phyloP scores from a whole-genome alignment of 37 sponge, comb jelly and placozoan genomes.

The Chondrosia reniformis region DNA sequence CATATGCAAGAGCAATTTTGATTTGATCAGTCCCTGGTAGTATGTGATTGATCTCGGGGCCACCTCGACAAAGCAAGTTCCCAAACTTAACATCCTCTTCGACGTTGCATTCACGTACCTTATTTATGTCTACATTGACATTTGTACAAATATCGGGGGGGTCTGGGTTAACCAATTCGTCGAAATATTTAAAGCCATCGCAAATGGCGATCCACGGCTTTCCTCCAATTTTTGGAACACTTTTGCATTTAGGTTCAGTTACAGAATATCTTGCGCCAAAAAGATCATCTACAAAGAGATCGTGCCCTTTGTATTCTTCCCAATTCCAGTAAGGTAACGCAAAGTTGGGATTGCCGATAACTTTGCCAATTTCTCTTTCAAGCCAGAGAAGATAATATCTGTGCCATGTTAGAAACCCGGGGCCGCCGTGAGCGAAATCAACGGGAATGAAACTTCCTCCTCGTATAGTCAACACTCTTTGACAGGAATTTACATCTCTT shows the following conservation, averaged over 20 bases:
- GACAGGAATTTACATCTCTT: too few relatives aligned
- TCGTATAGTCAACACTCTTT: too few relatives aligned
- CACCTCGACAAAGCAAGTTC: too few relatives aligned
- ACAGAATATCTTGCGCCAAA: too few relatives aligned
- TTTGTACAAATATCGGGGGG: too few relatives aligned
- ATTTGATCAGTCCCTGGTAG: too few relatives aligned
- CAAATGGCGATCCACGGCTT: background rate
- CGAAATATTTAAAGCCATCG: too few relatives aligned
- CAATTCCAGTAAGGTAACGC: constrained; percentile 3
- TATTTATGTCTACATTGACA: background rate
- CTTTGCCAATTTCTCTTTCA: constrained; percentile 2
- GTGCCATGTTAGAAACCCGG: constrained; percentile 18
- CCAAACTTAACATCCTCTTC: background rate
- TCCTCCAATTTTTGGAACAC: too few relatives aligned
- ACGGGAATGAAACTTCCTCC: background rate
- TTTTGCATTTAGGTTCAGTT: too few relatives aligned
- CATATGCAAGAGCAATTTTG: background rate
- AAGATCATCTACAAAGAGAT: background rate
- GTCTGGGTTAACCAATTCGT: too few relatives aligned
- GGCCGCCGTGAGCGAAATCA: constrained; percentile 24
- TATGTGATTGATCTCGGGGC: background rate
- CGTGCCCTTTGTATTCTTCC: background rate
- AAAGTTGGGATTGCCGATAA: background rate
- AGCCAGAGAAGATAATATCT: constrained; percentile 10
- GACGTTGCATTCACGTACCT: background rate